phyloP scores from a whole-genome alignment of 1,140 invertebrate genomes.

The Drosophila rufa region DNA sequence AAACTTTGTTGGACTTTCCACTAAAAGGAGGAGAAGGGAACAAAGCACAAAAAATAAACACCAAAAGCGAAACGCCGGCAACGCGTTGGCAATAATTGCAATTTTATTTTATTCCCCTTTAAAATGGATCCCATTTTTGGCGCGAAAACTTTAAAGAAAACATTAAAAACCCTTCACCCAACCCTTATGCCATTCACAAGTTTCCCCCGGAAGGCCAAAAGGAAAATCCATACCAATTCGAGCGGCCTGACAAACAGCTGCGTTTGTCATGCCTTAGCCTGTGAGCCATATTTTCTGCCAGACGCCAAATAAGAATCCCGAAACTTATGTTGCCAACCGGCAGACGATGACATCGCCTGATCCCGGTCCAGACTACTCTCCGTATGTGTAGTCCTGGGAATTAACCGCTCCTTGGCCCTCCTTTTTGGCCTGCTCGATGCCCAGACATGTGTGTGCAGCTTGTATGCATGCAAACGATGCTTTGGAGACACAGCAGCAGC shows the following conservation, averaged over 20 bases:
- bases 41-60: conserved; percentile 13
- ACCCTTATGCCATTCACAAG: neutral
- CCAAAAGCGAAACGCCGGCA: conserved; percentile 20
- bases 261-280: conserved; percentile 80
- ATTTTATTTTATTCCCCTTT: conserved; percentile 49
- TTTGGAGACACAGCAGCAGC: conserved; percentile 58
- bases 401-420: conserved; percentile 72
- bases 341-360: conserved; percentile 50
- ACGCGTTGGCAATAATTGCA: conserved; percentile 70
- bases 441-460: conserved; percentile 38
- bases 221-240: conserved; percentile 5
- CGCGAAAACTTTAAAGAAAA: conserved; percentile 49
- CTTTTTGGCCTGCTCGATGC: conserved; percentile 16
- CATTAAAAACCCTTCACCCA: neutral
- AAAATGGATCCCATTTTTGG: conserved; percentile 31
- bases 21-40: conserved; percentile 26
- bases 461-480: conserved; percentile 74
- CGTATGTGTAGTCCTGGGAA: conserved; percentile 55
- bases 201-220: neutral
- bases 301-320: conserved; percentile 80
- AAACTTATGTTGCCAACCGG: conserved; percentile 74
- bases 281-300: conserved; percentile 74
- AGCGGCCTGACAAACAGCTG: conserved; percentile 72
- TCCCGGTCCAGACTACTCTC: conserved; percentile 19
- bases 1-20: conserved; percentile 53